Evolutionary conservation across 1,140 invertebrate species (phyloP), one percentile per base, ranked within the genome.

Genomic region (Episyrphus balteatus): DNA sequence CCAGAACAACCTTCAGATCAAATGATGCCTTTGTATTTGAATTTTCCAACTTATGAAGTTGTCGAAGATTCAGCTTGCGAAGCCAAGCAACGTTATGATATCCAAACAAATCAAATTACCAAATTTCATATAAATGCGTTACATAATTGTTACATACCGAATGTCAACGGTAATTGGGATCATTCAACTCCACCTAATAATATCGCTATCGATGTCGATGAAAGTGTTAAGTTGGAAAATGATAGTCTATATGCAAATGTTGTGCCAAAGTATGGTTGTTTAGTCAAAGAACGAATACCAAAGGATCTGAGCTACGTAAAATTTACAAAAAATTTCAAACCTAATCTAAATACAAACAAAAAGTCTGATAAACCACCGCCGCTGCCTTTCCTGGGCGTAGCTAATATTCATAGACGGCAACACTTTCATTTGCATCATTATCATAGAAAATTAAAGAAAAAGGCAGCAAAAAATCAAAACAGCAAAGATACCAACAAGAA

Each of bases 111-210:
- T 19, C 45, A 61, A 38, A 56, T 66, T 8, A 60, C 55, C 5
- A 51, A 57, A 44, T 59, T 55, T 48, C 68, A 70, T 42, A 57
- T 70, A 14, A 52, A 66, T 47, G 55, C 55, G 5, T 54, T 70
- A 21, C 69, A 70, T 45, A 70, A 69, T 49, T 62, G 50, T 42
- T 68, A 58, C 41, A 56, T 70, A 49, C 55, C 67, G 44, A 73
- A 76, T 54, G 71, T 83, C 14, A 84, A 83, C 71, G 82, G 82
- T 42, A 75, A 75, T 54, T 73, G 69, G 62, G 73, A 80, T 61
- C 51, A 55, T 44, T 10, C 47, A n/a, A 32, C 11, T 19, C 30
- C 9, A n/a, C 8, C 13, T 19, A 14, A 34, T 34, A 15, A 18
- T 34, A 9, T 15, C 7, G 21, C 5, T 41, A 37, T 9, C 62